Evolutionary conservation across 2,797 vertebrate genomes (phyloP).

Genomic region (Phrynocephalus guinanensis): DNA sequence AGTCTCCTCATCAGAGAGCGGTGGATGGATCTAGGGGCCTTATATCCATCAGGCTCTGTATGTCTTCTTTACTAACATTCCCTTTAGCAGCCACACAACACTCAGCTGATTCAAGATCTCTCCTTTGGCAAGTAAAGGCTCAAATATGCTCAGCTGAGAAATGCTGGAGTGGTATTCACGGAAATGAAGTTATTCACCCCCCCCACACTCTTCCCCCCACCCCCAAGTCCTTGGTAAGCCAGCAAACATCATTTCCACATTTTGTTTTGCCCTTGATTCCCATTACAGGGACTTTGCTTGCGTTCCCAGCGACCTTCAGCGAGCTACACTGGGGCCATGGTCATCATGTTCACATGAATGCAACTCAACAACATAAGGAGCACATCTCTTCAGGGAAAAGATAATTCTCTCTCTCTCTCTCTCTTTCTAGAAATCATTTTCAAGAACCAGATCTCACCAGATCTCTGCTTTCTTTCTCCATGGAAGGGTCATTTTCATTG

Average conservation of each 20-base stretch:
- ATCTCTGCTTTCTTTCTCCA: background rate
- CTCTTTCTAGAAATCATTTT: too few relatives aligned
- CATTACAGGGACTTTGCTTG: background rate
- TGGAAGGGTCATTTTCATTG: background rate
- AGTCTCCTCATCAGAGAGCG: background rate
- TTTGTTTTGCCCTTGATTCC: background rate
- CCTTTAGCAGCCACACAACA: background rate
- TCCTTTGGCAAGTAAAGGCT: background rate
- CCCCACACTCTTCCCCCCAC: background rate
- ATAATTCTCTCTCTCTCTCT: background rate
- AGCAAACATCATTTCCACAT: background rate
- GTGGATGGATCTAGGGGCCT: background rate
- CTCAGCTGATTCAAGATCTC: background rate
- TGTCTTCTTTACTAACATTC: background rate
- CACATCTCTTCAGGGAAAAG: background rate
- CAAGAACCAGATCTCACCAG: background rate
- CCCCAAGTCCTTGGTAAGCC: background rate
- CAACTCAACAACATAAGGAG: background rate
- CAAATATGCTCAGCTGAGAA: background rate
- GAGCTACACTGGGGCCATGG: background rate
- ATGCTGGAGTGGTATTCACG: background rate
- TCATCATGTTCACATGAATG: background rate
- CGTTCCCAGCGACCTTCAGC: slow-evolving; percentile 12
- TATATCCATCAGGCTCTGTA: background rate
- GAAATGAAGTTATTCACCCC: background rate